Conservation (phyloP, 2,888 invertebrate genomes). For the Machimus rusticus region DNA sequence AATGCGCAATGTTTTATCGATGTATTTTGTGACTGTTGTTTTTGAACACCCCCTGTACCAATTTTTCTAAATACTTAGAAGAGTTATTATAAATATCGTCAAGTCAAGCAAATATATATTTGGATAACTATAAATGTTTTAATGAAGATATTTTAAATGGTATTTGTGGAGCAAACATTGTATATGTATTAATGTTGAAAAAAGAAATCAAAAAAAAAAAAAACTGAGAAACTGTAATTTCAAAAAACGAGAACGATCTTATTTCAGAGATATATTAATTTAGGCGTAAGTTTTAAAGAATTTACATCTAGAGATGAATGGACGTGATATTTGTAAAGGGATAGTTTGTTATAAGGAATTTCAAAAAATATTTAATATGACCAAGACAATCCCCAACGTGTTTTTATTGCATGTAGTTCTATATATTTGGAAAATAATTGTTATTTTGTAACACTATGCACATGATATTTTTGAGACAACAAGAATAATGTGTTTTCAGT, state of each 20-base stretch:
- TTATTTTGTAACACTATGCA: not conserved
- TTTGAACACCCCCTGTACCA: conserved; percentile 49
- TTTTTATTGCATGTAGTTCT: not conserved
- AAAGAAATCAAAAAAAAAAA: conserved; percentile 48
- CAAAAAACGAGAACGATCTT: conserved; percentile 51
- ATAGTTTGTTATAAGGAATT: conserved; percentile 33
- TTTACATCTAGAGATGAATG: conserved; percentile 45
- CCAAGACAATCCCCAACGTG: conserved; percentile 43
- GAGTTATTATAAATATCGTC: conserved; percentile 35
- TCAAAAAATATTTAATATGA: conserved; percentile 18
- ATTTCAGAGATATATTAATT: conserved; percentile 11
- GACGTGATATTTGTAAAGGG: conserved; percentile 29
- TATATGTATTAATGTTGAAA: conserved; percentile 48
- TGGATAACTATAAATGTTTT: conserved; percentile 10
- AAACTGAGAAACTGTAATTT: conserved; percentile 63
- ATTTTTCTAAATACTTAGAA: conserved; percentile 50
- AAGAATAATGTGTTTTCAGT: not conserved
- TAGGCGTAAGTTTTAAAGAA: conserved; percentile 35
- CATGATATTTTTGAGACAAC: not conserved
- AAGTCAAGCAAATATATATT: conserved; percentile 7
- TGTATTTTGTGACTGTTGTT: conserved; percentile 50
- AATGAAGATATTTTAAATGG: not conserved
- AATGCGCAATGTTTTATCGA: conserved; percentile 14
- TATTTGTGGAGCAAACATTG: conserved; percentile 13
- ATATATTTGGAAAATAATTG: not conserved